A percentile compares a stretch with the other conserved stretches of the same genome.
Evolutionary conservation across 2,113 vertebrate species (phyloP).

Genomic region (Tyto alba): DNA sequence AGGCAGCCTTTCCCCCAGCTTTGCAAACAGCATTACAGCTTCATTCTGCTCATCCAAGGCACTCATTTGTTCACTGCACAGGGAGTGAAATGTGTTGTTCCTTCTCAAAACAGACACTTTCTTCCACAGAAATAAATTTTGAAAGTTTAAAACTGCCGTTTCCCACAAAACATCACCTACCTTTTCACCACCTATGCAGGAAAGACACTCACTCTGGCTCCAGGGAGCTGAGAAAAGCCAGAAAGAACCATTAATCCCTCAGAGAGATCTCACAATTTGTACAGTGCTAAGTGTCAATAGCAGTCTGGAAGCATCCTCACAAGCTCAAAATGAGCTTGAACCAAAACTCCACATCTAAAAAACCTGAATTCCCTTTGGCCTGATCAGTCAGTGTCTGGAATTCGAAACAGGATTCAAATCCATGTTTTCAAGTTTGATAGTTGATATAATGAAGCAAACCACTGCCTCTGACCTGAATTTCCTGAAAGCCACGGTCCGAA

Average conservation of each 20-base stretch:
- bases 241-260: neutral
- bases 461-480: neutral
- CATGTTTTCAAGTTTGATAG: neutral
- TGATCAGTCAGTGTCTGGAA: neutral
- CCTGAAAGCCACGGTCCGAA: neutral
- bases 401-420: neutral
- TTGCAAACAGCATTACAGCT: neutral
- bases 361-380: neutral
- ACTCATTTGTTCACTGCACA: neutral
- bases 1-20: neutral
- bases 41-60: neutral
- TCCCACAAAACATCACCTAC: neutral
- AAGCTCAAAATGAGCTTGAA: neutral
- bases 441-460: neutral
- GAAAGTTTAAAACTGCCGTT: neutral
- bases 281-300: neutral
- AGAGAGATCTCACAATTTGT: neutral
- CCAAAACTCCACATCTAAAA: neutral
- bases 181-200: neutral
- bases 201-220: neutral
- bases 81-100: neutral
- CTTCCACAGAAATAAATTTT: neutral
- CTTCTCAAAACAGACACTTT: neutral
- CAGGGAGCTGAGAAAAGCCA: neutral
- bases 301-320: neutral